phyloP scores from a whole-genome alignment of 2,888 invertebrate genomes.

The Heterodera filipjevi region DNA sequence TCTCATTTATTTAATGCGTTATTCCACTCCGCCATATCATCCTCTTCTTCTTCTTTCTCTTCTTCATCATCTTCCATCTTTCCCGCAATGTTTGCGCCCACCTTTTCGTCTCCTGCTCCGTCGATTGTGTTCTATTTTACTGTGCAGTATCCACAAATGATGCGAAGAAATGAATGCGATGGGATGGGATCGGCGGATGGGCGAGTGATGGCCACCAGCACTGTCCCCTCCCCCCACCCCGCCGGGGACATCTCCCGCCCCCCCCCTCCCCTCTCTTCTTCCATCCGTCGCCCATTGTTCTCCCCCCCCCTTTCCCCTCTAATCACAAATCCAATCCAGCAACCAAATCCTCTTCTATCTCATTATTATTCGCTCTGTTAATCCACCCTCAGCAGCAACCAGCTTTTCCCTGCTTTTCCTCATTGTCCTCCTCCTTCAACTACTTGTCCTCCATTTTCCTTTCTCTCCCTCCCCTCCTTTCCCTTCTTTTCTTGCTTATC shows the following conservation, averaged over 20 bases:
- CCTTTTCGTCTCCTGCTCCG: neutral
- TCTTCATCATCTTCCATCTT: neutral
- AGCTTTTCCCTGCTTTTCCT: neutral
- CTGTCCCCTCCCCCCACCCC: neutral
- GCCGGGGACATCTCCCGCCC: neutral
- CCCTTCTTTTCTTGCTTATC: neutral
- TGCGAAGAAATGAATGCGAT: neutral
- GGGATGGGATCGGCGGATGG: neutral
- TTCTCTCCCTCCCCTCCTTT: neutral
- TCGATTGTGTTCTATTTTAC: conserved; percentile 5
- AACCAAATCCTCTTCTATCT: neutral
- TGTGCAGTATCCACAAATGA: neutral
- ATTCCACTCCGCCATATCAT: neutral
- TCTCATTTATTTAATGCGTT: neutral
- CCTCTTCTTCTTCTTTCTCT: neutral
- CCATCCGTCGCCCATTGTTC: neutral
- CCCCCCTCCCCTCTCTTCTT: neutral
- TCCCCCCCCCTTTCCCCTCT: neutral
- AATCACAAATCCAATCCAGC: neutral
- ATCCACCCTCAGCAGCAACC: neutral
- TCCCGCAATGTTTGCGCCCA: conserved; percentile 15
- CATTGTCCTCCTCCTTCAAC: too few species aligned
- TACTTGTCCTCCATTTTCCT: too few species aligned
- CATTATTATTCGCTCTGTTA: conserved; percentile 5
- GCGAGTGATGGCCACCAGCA: conserved; percentile 9